Percentiles rank a stretch among this genome's conserved stretches.
phyloP scores from a whole-genome alignment of 2,888 invertebrate species.

The Phytoseiulus persimilis region DNA sequence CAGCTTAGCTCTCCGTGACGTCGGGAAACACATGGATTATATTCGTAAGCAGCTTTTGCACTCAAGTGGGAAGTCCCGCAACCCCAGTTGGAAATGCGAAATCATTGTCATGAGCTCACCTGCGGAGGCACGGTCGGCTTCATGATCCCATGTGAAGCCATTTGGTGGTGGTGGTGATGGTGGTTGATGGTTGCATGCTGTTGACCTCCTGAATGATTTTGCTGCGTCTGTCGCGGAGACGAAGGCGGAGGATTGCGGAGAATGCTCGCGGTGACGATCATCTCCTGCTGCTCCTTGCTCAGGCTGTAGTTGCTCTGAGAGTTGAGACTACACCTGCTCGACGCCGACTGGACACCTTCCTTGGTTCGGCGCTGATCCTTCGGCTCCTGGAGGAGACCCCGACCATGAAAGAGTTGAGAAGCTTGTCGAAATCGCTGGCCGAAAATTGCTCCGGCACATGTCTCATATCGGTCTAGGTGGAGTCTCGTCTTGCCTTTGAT shows the following conservation, averaged over 20 bases:
- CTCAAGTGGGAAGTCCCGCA: background rate
- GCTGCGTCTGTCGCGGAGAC: conserved; percentile 6
- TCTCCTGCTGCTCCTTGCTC: conserved; percentile 33
- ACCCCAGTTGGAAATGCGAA: background rate
- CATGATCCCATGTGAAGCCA: background rate
- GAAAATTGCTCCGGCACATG: too few species aligned
- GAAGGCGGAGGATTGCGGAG: conserved; percentile 32
- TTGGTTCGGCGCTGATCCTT: conserved; percentile 24
- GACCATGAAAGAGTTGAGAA: background rate
- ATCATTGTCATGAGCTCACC: background rate
- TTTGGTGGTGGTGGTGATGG: too few species aligned
- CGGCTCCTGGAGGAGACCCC: background rate
- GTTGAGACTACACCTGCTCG: conserved; percentile 20
- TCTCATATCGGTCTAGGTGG: background rate
- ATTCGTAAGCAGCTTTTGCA: background rate
- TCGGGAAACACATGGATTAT: too few species aligned
- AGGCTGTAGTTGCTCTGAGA: conserved; percentile 33
- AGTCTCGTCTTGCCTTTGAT: conserved; percentile 8
- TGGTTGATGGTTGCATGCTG: conserved; percentile 23
- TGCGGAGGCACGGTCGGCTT: background rate
- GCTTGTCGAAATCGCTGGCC: too few species aligned
- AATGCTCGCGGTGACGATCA: conserved; percentile 30
- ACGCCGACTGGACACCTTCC: conserved; percentile 32
- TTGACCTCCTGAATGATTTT: background rate
- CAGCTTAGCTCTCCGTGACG: too few species aligned